Evolutionary conservation across 2,888 invertebrate genomes (phyloP).

Genomic region (Leptogaster cylindrica): DNA sequence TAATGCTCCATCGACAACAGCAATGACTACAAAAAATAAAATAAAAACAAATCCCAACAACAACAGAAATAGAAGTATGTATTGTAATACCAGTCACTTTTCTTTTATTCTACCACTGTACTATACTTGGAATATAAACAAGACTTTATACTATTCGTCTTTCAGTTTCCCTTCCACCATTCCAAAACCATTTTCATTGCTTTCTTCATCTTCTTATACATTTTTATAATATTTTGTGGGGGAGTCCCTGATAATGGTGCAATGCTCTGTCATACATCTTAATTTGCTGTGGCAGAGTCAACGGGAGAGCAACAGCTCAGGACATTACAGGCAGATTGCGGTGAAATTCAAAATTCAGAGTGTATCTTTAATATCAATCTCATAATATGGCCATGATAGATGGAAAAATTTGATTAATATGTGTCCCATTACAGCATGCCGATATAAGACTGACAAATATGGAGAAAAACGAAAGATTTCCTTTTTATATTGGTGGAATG

Average conservation of each 20-base stretch:
- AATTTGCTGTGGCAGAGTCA: too few relatives aligned
- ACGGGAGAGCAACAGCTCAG: constrained; percentile 7
- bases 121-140: too few relatives aligned
- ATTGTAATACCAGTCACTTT: too few relatives aligned
- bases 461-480: constrained; percentile 34
- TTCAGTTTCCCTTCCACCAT: background rate
- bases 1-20: too few relatives aligned
- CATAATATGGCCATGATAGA: constrained; percentile 29
- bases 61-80: too few relatives aligned
- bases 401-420: constrained; percentile 33
- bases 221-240: too few relatives aligned
- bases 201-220: constrained; percentile 2
- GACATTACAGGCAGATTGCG: constrained; percentile 18
- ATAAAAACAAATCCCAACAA: too few relatives aligned
- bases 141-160: too few relatives aligned
- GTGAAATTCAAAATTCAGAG: constrained; percentile 23
- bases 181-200: background rate
- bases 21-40: too few relatives aligned
- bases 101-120: too few relatives aligned
- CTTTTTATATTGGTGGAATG: background rate
- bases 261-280: too few relatives aligned
- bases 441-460: constrained; percentile 40
- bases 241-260: too few relatives aligned
- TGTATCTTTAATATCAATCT: constrained; percentile 30
- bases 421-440: constrained; percentile 40